Conservation (phyloP, 2,888 invertebrate species). For the Alcis repandata region DNA sequence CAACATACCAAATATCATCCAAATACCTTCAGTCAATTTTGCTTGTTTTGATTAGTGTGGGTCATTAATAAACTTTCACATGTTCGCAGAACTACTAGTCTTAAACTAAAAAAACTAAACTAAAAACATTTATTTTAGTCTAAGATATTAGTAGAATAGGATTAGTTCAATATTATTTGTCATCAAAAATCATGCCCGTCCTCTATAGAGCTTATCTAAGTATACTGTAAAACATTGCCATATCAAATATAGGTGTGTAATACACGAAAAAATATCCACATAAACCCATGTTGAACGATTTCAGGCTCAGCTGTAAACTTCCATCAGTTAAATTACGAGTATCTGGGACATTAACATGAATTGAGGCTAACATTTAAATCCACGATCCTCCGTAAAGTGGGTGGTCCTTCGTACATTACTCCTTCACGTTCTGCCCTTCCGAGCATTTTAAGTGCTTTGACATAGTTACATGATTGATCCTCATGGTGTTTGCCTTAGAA, state of each 20-base stretch:
- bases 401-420: slow-evolving; percentile 37
- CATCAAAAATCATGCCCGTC: no score
- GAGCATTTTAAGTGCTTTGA: slow-evolving; percentile 32
- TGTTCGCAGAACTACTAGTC: no score
- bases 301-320: slow-evolving; percentile 7
- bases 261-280: background rate
- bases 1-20: no score
- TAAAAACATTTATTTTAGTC: no score
- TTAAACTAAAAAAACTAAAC: no score
- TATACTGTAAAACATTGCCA: no score
- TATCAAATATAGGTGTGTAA: background rate
- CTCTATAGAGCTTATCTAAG: no score
- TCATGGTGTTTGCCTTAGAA: slow-evolving; percentile 6
- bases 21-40: no score
- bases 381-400: slow-evolving; percentile 32
- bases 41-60: no score
- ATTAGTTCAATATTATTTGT: no score
- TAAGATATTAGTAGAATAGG: no score
- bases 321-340: background rate
- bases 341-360: slow-evolving; percentile 31
- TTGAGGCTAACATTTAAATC: slow-evolving; percentile 41
- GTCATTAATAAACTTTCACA: no score
- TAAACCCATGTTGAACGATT: background rate
- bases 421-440: slow-evolving; percentile 24
- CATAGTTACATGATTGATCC: slow-evolving; percentile 31